Evolutionary conservation across 2,113 vertebrate genomes (phyloP).

Genomic region (Nycticorax nycticorax): DNA sequence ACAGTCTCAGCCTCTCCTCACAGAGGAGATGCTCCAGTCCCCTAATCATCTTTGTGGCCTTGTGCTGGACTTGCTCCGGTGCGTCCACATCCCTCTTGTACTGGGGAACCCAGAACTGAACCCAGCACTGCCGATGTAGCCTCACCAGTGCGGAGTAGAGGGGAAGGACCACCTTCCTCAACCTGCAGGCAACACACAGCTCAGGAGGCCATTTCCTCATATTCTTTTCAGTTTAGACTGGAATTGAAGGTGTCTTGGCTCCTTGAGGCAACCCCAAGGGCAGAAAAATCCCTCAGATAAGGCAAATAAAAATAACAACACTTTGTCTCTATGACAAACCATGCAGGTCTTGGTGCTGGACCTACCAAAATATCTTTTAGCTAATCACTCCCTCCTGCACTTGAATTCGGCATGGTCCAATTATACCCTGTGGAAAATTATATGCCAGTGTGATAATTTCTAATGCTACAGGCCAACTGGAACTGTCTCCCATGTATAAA

Average conservation of each 20-base stretch:
- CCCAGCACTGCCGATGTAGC: not conserved
- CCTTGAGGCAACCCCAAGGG: not conserved
- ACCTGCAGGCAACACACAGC: not conserved
- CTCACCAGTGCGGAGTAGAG: rapidly evolving
- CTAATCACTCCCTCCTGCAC: not conserved
- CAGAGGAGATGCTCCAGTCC: not conserved
- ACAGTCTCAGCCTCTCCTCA: not conserved
- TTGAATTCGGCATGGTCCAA: not conserved
- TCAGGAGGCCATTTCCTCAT: not conserved
- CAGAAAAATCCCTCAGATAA: not conserved
- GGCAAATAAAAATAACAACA: not conserved
- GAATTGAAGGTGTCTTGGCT: not conserved
- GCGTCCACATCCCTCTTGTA: not conserved
- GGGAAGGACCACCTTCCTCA: not conserved
- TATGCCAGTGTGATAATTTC: not conserved
- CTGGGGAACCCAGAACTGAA: not conserved
- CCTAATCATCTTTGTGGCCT: not conserved
- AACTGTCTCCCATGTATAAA: conserved; percentile 13
- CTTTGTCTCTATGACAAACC: not conserved
- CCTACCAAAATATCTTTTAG: not conserved
- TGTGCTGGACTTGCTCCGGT: not conserved
- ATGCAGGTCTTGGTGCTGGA: not conserved
- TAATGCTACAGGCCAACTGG: not conserved
- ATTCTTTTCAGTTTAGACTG: not conserved
- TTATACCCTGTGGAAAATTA: not conserved